A percentile compares a stretch with the other conserved stretches of the same genome.
Conservation (phyloP, 2,113 vertebrate genomes). For the Mesocricetus auratus region DNA sequence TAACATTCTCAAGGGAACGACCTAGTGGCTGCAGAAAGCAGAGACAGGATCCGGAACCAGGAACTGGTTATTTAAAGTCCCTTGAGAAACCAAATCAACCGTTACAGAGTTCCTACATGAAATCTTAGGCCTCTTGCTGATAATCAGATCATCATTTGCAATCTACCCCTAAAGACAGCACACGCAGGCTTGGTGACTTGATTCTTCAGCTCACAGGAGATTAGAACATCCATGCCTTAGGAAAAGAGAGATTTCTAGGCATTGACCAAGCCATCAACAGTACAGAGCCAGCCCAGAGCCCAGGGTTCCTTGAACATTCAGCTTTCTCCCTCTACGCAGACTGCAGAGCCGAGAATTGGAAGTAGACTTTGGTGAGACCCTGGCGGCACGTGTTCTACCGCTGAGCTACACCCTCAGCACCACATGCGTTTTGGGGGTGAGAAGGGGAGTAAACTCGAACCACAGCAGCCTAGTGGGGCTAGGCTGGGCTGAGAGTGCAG, state of each 20-base stretch:
- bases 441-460: too few species aligned
- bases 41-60: neutral
- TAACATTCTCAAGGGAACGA: fast-evolving
- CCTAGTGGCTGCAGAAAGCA: fast-evolving
- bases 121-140: neutral
- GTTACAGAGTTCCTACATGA: neutral
- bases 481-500: too few species aligned
- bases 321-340: neutral
- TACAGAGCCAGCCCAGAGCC: neutral
- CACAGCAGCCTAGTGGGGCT: fast-evolving
- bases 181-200: too few species aligned
- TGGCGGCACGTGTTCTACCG: neutral
- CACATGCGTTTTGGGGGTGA: too few species aligned
- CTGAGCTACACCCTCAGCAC: too few species aligned
- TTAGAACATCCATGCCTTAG: neutral
- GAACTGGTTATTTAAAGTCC: neutral
- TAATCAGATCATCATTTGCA: neutral
- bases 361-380: neutral
- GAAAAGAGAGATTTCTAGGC: neutral
- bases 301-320: fast-evolving
- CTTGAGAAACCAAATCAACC: neutral
- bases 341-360: fast-evolving
- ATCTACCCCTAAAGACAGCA: too few species aligned
- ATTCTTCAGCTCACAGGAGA: neutral
- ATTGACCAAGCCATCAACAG: neutral